Evolutionary conservation across 2,888 invertebrate species (phyloP).

Genomic region (Diaprepes abbreviatus): DNA sequence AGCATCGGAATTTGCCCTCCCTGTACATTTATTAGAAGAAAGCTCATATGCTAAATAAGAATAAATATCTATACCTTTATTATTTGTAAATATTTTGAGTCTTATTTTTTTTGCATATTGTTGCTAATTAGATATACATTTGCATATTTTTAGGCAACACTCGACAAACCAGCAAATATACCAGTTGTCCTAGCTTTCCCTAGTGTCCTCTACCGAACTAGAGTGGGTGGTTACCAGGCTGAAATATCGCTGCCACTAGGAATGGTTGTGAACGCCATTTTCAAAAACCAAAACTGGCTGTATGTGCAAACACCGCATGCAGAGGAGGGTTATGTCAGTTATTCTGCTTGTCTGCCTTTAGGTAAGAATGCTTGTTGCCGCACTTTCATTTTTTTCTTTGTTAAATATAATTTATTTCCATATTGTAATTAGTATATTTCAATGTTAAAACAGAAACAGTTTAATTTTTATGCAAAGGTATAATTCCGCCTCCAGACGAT

Average conservation of each 20-base stretch:
- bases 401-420: no score
- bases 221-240: slow-evolving; percentile 76
- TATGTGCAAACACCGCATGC: slow-evolving; percentile 90
- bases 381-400: no score
- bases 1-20: no score
- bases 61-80: no score
- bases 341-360: slow-evolving; percentile 82
- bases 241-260: slow-evolving; percentile 82
- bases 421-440: no score
- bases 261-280: slow-evolving; percentile 89
- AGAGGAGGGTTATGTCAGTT: slow-evolving; percentile 86
- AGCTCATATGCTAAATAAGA: no score
- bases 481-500: slow-evolving; percentile 68
- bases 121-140: no score
- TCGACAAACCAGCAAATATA: slow-evolving; percentile 86
- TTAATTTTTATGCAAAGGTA: no score
- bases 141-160: slow-evolving; percentile 77
- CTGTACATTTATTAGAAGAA: no score
- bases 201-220: slow-evolving; percentile 81
- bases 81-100: no score
- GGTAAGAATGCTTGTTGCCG: slow-evolving; percentile 66
- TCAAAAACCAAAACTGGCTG: slow-evolving; percentile 87
- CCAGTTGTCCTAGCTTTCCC: slow-evolving; percentile 86
- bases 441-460: no score
- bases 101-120: no score